A percentile compares a stretch with the other conserved stretches of the same genome.
These are phyloP conservation scores for Hypothenemus hampei DNA, from an alignment of 1,140 invertebrate species.

Conservation along the genomic window DNA sequence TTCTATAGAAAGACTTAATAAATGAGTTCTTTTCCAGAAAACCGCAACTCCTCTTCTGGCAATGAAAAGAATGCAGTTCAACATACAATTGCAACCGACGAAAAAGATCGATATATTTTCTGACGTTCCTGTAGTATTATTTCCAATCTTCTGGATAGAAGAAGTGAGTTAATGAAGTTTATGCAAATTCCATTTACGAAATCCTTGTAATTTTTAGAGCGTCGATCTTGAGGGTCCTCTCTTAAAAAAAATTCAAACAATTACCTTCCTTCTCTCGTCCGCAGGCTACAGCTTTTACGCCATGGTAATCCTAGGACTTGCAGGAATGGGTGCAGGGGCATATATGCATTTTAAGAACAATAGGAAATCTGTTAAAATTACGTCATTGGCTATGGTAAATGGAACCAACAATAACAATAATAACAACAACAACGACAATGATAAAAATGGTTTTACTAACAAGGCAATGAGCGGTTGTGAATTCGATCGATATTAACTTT, in stretches of 20 bases:
- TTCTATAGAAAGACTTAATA: not conserved
- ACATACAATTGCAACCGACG: conserved; percentile 56
- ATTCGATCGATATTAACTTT: no score
- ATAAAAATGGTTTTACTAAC: no score
- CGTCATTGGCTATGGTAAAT: not conserved
- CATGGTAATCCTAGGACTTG: not conserved
- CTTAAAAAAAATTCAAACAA: conserved; percentile 19
- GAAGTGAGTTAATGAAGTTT: conserved; percentile 49
- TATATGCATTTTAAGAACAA: conserved; percentile 3
- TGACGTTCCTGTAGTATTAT: conserved; percentile 53
- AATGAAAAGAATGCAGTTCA: conserved; percentile 66
- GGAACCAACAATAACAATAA: no score
- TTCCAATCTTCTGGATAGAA: conserved; percentile 73
- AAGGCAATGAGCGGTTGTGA: no score
- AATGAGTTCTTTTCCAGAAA: conserved; percentile 26
- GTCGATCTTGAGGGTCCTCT: conserved; percentile 17
- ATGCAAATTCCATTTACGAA: not conserved
- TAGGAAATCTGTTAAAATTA: not conserved
- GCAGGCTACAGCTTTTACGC: conserved; percentile 1
- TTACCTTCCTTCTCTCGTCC: conserved; percentile 10
- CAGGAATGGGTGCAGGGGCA: not conserved
- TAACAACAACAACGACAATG: no score
- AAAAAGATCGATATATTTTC: conserved; percentile 61
- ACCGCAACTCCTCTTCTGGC: conserved; percentile 53
- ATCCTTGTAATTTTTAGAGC: conserved; percentile 9